phyloP scores from a whole-genome alignment of 2,113 vertebrate species.

The Gymnorhina tibicen region DNA sequence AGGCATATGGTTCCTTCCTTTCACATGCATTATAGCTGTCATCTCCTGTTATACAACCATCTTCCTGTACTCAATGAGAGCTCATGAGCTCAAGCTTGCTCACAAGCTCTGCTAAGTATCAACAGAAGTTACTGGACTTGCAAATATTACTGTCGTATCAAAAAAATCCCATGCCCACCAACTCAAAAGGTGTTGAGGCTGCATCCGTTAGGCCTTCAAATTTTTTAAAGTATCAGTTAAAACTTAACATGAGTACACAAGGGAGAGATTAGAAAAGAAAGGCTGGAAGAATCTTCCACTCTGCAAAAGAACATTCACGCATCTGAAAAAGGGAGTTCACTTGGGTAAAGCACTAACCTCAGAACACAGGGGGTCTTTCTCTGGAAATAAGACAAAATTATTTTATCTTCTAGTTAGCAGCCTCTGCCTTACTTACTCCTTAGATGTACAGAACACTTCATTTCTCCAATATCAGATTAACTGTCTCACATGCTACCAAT shows the following conservation, averaged over 20 bases:
- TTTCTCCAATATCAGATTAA: neutral
- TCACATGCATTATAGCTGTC: neutral
- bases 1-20: neutral
- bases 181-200: neutral
- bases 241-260: neutral
- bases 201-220: neutral
- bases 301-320: neutral
- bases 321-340: neutral
- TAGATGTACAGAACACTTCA: neutral
- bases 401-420: neutral
- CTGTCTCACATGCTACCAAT: constrained; percentile 23
- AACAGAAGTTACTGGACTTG: neutral
- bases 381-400: neutral
- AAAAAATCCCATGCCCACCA: neutral
- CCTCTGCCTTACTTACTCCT: neutral
- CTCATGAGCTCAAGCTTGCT: neutral
- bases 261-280: neutral
- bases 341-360: neutral
- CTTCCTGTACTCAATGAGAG: neutral
- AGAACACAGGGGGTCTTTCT: neutral
- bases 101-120: neutral
- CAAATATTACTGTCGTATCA: neutral
- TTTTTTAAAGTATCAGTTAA: neutral
- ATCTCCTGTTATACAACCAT: neutral
- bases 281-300: neutral